These are phyloP conservation scores for Hydractinia echinata DNA, from an alignment of 30 jellyfish, hydroid and myxozoan genomes.

Conservation along the genomic window DNA sequence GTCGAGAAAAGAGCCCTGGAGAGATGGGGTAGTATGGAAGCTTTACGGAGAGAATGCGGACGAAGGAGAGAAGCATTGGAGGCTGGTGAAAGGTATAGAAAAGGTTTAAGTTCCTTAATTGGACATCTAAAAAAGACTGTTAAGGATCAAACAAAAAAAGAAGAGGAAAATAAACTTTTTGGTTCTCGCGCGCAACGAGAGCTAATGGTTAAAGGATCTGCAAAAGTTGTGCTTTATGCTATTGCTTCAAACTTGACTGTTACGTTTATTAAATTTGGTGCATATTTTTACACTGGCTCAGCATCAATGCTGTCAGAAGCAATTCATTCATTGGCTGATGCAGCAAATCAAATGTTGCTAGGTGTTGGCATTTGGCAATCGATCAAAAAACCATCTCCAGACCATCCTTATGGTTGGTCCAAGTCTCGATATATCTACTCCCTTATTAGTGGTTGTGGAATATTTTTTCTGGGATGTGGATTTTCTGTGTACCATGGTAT, in stretches of 20 bases:
- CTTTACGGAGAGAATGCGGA: constrained; percentile 71
- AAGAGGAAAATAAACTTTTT: constrained; percentile 66
- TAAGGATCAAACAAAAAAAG: constrained; percentile 81
- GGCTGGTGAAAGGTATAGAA: constrained; percentile 90
- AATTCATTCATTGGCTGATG: constrained; percentile 93
- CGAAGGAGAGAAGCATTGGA: constrained; percentile 80
- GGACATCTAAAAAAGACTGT: constrained; percentile 96
- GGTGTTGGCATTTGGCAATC: constrained; percentile 90
- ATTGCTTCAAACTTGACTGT: constrained; percentile 96
- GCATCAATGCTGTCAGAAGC: constrained; percentile 95
- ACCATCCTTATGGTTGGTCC: constrained; percentile 99
- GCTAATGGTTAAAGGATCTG: constrained; percentile 81
- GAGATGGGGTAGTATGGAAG: constrained; percentile 98
- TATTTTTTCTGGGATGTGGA: constrained; percentile 92
- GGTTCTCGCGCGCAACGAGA: constrained; percentile 78
- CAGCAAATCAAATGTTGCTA: constrained; percentile 91
- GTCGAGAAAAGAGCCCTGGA: constrained; percentile 96
- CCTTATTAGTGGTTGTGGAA: constrained; percentile 92
- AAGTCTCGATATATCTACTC: constrained; percentile 88
- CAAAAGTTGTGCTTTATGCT: constrained; percentile 88
- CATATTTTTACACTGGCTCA: constrained; percentile 93
- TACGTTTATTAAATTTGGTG: constrained; percentile 77
- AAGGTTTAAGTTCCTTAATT: constrained; percentile 95
- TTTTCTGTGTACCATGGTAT: constrained; percentile 90
- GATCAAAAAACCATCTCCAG: constrained; percentile 95